Conservation (phyloP, 2,113 vertebrate genomes). For the Ailuropoda melanoleuca region DNA sequence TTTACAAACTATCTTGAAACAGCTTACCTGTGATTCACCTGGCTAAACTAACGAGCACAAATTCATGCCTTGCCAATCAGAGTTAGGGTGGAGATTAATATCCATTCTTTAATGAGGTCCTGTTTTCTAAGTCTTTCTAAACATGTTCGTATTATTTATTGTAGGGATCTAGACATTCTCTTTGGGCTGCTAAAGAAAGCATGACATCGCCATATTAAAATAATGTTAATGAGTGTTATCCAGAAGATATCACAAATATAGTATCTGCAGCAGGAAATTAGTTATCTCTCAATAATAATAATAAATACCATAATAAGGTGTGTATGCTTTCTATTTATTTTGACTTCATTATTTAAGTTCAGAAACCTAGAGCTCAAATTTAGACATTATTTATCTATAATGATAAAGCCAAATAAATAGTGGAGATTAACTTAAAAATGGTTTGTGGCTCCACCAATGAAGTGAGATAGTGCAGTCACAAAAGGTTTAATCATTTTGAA, state of each 20-base stretch:
- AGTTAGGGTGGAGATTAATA: not conserved
- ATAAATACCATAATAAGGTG: not conserved
- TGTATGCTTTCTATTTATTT: conserved; percentile 1
- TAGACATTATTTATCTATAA: not conserved
- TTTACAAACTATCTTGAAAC: not conserved
- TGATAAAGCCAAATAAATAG: conserved; percentile 20
- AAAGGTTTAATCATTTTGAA: conserved; percentile 20
- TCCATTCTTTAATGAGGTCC: not conserved
- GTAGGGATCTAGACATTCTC: not conserved
- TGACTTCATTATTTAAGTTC: not conserved
- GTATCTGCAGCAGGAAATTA: not conserved
- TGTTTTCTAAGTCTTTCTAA: not conserved
- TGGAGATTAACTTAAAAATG: not conserved
- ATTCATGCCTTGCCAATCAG: not conserved
- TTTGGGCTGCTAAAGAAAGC: not conserved
- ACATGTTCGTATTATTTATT: not conserved
- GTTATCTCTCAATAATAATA: not conserved
- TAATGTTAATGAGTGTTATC: not conserved
- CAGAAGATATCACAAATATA: not conserved
- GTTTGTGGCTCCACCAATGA: not conserved
- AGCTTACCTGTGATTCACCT: not conserved
- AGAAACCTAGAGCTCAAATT: not conserved
- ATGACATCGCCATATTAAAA: not conserved
- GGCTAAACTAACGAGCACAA: not conserved
- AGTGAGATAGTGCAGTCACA: not conserved